Evolutionary conservation across 2,797 vertebrate genomes (phyloP).

Genomic region (Morelia viridis): DNA sequence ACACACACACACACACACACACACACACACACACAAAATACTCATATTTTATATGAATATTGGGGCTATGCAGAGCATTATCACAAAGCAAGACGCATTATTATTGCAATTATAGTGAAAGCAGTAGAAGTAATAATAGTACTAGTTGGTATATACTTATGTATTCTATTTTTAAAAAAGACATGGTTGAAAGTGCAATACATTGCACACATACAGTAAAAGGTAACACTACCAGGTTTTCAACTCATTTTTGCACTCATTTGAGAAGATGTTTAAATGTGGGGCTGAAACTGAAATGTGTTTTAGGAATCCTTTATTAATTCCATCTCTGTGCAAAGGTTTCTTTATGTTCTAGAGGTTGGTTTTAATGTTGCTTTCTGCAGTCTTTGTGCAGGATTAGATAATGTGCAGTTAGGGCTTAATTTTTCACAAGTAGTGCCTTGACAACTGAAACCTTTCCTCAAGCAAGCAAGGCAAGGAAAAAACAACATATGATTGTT

Average conservation of each 20-base stretch:
- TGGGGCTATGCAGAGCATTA: neutral
- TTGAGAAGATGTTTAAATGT: neutral
- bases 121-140: neutral
- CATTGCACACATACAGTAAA: neutral
- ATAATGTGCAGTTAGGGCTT: neutral
- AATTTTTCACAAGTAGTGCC: neutral
- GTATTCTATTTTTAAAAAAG: neutral
- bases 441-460: neutral
- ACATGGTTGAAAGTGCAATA: neutral
- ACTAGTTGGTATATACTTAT: neutral
- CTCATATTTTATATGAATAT: neutral
- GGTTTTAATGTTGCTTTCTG: neutral
- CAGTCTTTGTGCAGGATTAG: neutral
- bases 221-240: neutral
- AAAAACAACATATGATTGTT: neutral
- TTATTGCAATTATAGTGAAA: neutral
- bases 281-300: neutral
- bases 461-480: neutral
- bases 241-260: neutral
- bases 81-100: neutral
- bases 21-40: neutral
- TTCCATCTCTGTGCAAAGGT: neutral
- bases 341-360: neutral
- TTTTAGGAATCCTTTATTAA: neutral
- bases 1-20: neutral